These are phyloP conservation scores for Mylabris sibirica DNA, from an alignment of 2,888 invertebrate genomes.

Conservation along the genomic window DNA sequence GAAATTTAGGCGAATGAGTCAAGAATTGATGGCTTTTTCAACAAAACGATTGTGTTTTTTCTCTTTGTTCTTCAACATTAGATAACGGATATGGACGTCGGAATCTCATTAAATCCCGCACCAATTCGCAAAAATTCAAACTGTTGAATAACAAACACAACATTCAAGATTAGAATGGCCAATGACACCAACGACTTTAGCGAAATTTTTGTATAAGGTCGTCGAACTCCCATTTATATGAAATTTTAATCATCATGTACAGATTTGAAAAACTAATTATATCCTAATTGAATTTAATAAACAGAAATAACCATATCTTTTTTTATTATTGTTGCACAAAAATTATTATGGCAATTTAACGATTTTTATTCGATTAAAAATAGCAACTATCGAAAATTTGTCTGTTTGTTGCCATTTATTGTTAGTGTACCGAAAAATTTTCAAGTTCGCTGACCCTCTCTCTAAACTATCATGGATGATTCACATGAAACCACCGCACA, in stretches of 20 bases:
- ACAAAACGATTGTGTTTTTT: background rate
- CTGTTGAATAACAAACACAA: slow-evolving; percentile 1
- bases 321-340: background rate
- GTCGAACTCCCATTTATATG: background rate
- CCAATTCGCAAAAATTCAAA: background rate
- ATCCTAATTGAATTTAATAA: background rate
- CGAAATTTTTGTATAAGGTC: slow-evolving; percentile 1
- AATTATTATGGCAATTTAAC: background rate
- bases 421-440: background rate
- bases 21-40: background rate
- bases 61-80: background rate
- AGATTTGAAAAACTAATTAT: background rate
- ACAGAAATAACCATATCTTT: too few species aligned
- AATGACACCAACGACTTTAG: slow-evolving; percentile 4
- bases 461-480: slow-evolving; percentile 2
- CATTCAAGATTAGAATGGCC: slow-evolving; percentile 5
- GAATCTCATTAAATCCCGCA: background rate
- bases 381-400: background rate
- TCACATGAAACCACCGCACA: background rate
- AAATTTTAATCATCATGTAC: background rate
- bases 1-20: too few species aligned
- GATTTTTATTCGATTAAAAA: background rate
- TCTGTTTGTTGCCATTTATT: background rate
- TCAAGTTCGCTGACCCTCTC: slow-evolving; percentile 5
- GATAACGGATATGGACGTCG: background rate